phyloP scores from a whole-genome alignment of 2,888 invertebrate species.

The Rhamphomyia laevipes region DNA sequence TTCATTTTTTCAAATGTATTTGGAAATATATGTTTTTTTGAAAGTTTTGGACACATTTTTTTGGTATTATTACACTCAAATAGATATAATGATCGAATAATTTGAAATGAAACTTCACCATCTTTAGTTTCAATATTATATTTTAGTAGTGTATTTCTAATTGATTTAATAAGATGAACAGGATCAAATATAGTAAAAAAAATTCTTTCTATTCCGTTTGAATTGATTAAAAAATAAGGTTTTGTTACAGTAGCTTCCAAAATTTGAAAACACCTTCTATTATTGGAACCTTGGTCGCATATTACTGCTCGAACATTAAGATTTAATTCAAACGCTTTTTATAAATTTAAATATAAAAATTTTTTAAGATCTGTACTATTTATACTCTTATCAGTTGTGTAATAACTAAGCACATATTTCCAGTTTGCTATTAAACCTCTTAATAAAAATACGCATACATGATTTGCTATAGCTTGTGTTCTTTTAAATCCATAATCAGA shows the following conservation, averaged over 20 bases:
- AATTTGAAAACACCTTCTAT: not conserved
- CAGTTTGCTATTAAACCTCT: too few species aligned
- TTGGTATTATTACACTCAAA: too few species aligned
- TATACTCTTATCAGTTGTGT: too few species aligned
- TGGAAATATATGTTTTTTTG: not conserved
- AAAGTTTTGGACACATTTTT: conserved; percentile 3
- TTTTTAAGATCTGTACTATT: too few species aligned
- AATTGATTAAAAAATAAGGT: not conserved
- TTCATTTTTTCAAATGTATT: conserved; percentile 4
- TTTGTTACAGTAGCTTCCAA: too few species aligned
- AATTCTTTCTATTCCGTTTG: not conserved
- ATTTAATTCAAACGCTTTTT: not conserved
- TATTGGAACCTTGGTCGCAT: not conserved
- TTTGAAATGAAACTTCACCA: not conserved
- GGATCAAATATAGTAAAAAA: not conserved
- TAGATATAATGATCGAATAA: not conserved
- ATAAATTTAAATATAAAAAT: not conserved
- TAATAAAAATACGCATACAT: too few species aligned
- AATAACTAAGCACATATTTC: too few species aligned
- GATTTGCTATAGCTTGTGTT: too few species aligned
- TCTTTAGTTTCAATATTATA: not conserved
- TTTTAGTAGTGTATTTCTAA: not conserved
- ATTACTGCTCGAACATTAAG: not conserved
- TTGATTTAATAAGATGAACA: not conserved
- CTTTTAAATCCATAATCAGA: too few species aligned